These are phyloP conservation scores for Zoanthus gigantus DNA, from an alignment of 92 coral and sea anemone genomes.

Conservation along the genomic window DNA sequence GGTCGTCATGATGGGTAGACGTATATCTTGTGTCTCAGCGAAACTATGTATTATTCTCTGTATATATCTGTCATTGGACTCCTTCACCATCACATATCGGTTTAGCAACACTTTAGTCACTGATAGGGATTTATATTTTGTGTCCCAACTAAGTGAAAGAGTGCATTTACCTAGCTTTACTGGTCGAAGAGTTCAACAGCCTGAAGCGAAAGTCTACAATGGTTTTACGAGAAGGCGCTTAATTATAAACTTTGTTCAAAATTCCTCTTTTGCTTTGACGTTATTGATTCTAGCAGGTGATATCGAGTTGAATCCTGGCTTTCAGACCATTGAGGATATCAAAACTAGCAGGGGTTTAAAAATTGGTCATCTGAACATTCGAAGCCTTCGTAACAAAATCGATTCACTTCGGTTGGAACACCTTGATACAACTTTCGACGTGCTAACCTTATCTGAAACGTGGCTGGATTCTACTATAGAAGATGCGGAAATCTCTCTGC, in stretches of 20 bases:
- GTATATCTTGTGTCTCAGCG: too few relatives aligned
- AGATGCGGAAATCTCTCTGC: conserved; percentile 27
- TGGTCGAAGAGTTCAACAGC: conserved; percentile 22
- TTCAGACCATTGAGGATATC: conserved; percentile 48
- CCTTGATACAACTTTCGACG: conserved; percentile 20
- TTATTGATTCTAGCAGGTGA: conserved; percentile 39
- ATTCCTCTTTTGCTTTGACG: conserved; percentile 40
- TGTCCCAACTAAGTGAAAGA: conserved; percentile 16
- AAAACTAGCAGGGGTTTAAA: conserved; percentile 43
- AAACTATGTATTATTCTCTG: too few relatives aligned
- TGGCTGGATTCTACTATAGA: conserved; percentile 19
- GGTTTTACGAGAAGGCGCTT: conserved; percentile 33
- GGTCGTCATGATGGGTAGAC: too few relatives aligned
- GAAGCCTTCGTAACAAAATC: conserved; percentile 40
- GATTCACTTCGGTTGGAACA: conserved; percentile 12
- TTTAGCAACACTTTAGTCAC: conserved; percentile 12
- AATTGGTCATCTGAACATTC: conserved; percentile 42
- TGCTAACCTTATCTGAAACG: conserved; percentile 46
- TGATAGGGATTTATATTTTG: conserved; percentile 12
- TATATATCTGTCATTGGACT: background rate
- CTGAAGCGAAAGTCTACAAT: conserved; percentile 6
- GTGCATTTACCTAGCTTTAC: background rate
- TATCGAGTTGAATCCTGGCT: conserved; percentile 49
- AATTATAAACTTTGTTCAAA: conserved; percentile 34
- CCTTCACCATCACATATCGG: conserved; percentile 13